Evolutionary conservation across 2,888 invertebrate genomes (phyloP).

Genomic region (Sesamia inferens): DNA sequence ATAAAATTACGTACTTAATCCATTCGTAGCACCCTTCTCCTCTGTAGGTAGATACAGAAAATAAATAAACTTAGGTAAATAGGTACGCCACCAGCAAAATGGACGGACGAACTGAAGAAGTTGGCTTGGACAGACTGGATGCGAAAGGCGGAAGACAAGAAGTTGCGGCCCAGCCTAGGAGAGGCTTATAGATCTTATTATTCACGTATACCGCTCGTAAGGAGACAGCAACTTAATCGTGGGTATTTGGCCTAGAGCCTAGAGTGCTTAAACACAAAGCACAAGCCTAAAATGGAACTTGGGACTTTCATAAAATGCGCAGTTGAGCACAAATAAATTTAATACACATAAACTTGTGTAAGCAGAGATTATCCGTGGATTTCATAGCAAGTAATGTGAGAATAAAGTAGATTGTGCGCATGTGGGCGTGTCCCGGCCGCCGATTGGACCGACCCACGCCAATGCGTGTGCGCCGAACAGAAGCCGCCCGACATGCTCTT

Average conservation of each 20-base stretch:
- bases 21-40: too few species aligned
- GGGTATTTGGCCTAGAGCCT: background rate
- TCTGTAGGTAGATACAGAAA: background rate
- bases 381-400: slow-evolving; percentile 50
- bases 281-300: background rate
- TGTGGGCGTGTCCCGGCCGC: slow-evolving; percentile 83
- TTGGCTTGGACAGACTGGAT: too few species aligned
- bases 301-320: background rate
- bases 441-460: slow-evolving; percentile 85
- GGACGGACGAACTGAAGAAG: too few species aligned
- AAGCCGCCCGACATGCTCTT: slow-evolving; percentile 71
- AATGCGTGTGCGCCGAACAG: slow-evolving; percentile 88
- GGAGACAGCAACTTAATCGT: background rate
- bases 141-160: too few species aligned
- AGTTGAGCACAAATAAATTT: slow-evolving; percentile 26
- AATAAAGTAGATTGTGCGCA: slow-evolving; percentile 63
- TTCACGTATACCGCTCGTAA: background rate
- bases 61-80: background rate
- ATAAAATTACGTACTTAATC: too few species aligned
- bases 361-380: slow-evolving; percentile 23
- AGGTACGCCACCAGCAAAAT: too few species aligned
- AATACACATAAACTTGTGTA: slow-evolving; percentile 23
- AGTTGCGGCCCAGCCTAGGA: too few species aligned
- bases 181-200: background rate
- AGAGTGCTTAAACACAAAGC: slow-evolving; percentile 14